Percentiles rank a stretch among this genome's conserved stretches.
These are phyloP conservation scores for Himalopsyche japonica DNA, from an alignment of 2,888 invertebrate genomes.

Conservation along the genomic window DNA sequence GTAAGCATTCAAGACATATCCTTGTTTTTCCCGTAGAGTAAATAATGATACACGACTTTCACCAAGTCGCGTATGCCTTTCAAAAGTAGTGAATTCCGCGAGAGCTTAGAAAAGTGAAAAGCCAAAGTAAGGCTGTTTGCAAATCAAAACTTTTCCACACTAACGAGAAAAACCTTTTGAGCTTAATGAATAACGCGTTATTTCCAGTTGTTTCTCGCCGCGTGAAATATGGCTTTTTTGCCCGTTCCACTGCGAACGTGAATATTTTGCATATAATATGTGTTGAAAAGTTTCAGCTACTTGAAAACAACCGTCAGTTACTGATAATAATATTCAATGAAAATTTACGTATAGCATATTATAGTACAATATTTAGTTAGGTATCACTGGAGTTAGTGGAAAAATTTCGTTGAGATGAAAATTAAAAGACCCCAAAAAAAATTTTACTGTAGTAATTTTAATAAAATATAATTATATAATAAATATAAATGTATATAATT, in stretches of 20 bases:
- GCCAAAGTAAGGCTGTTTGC: constrained; percentile 2
- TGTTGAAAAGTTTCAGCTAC: background rate
- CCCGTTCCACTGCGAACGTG: background rate
- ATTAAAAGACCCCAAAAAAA: too few relatives aligned
- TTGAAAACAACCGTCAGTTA: background rate
- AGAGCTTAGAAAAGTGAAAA: constrained; percentile 2
- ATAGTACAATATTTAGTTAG: too few relatives aligned
- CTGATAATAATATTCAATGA: background rate
- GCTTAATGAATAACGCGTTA: constrained; percentile 22
- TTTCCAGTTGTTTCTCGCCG: constrained; percentile 18
- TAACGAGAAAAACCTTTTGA: constrained; percentile 26
- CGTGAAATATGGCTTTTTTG: constrained; percentile 14
- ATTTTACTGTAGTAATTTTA: too few relatives aligned
- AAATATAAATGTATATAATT: too few relatives aligned
- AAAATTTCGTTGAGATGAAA: too few relatives aligned
- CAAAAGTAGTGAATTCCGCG: background rate
- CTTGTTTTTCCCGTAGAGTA: background rate
- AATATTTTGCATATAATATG: background rate
- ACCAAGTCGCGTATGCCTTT: background rate
- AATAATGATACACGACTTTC: background rate
- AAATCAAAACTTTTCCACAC: background rate
- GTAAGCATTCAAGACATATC: background rate
- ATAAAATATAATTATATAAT: too few relatives aligned
- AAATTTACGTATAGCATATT: too few relatives aligned
- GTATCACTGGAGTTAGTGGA: too few relatives aligned